A percentile compares a stretch with the other conserved stretches of the same genome.
Evolutionary conservation across 2,113 vertebrate species (phyloP).

Genomic region (Columba janthina): DNA sequence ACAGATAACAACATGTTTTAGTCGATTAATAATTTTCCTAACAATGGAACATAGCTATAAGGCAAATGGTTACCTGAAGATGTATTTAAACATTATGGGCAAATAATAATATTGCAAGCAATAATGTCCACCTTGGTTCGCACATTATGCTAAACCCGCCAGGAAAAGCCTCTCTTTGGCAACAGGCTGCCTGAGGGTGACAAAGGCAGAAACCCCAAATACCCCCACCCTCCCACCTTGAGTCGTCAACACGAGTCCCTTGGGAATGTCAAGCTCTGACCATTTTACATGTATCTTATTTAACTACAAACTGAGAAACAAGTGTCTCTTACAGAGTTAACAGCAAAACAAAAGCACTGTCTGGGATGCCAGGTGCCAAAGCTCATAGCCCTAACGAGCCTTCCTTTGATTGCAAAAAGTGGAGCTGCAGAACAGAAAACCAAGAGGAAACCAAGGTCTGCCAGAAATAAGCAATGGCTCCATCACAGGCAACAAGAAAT

Average conservation of each 20-base stretch:
- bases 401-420: not conserved
- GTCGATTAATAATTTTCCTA: constrained; percentile 79
- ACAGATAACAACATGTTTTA: constrained; percentile 79
- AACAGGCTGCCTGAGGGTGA: constrained; percentile 78
- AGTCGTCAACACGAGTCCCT: not conserved
- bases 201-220: constrained; percentile 61
- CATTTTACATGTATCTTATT: not conserved
- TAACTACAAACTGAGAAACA: not conserved
- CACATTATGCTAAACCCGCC: constrained; percentile 18
- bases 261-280: not conserved
- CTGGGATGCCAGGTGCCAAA: not conserved
- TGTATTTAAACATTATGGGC: constrained; percentile 82
- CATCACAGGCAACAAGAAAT: not conserved
- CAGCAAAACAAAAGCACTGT: not conserved
- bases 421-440: not conserved
- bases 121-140: constrained; percentile 37
- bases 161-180: constrained; percentile 80
- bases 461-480: not conserved
- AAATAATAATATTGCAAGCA: constrained; percentile 83
- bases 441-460: not conserved
- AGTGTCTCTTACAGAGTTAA: not conserved
- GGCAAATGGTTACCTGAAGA: constrained; percentile 96
- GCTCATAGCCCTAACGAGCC: not conserved
- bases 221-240: not conserved
- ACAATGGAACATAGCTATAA: constrained; percentile 89